Evolutionary conservation across 2,888 invertebrate genomes (phyloP).

Genomic region (Sycophila texana): DNA sequence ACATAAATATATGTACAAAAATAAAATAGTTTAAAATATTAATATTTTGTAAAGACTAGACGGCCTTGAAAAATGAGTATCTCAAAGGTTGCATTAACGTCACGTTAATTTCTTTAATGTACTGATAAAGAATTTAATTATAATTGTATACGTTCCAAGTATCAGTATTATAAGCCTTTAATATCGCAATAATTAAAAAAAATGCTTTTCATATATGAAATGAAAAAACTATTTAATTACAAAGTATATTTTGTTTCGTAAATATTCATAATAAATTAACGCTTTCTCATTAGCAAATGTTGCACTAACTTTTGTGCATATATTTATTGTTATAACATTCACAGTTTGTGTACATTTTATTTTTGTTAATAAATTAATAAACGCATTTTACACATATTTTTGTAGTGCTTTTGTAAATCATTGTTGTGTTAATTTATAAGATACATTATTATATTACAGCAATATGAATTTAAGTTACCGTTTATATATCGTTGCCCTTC

Average conservation of each 20-base stretch:
- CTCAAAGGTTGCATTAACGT: background rate
- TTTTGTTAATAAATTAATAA: constrained; percentile 47
- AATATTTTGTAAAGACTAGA: too few species aligned
- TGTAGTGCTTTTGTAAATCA: constrained; percentile 30
- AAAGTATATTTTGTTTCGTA: constrained; percentile 15
- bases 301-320: constrained; percentile 47
- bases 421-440: constrained; percentile 45
- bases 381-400: constrained; percentile 48
- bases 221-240: constrained; percentile 18
- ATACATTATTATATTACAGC: background rate
- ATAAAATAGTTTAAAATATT: too few species aligned
- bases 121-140: too few species aligned
- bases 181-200: too few species aligned
- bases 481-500: too few species aligned
- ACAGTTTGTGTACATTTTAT: constrained; percentile 40
- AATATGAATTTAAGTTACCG: too few species aligned
- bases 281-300: constrained; percentile 33
- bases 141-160: too few species aligned
- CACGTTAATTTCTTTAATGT: constrained; percentile 1
- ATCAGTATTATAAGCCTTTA: too few species aligned
- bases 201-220: constrained; percentile 29
- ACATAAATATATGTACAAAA: too few species aligned
- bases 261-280: constrained; percentile 35
- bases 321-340: constrained; percentile 43
- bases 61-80: too few species aligned